Evolutionary conservation across 2,113 vertebrate genomes (phyloP).

Genomic region (Melanerpes formicivorus): DNA sequence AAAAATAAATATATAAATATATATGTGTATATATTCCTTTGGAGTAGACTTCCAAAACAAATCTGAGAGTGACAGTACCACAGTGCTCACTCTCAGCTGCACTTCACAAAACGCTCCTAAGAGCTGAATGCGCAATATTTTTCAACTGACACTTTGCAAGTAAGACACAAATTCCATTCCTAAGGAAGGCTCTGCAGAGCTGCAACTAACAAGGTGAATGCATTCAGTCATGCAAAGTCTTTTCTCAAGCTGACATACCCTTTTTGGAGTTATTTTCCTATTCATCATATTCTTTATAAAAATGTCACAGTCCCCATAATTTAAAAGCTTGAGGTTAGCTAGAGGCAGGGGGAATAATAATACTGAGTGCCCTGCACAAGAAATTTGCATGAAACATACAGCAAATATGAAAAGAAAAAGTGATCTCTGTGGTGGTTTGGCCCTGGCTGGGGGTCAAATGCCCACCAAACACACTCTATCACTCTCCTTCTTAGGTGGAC

Average conservation of each 20-base stretch:
- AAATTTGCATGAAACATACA: neutral
- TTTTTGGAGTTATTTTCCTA: neutral
- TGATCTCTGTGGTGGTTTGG: neutral
- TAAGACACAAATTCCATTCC: neutral
- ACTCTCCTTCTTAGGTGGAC: too few species aligned
- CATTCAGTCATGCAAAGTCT: neutral
- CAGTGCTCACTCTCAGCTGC: neutral
- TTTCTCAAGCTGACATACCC: neutral
- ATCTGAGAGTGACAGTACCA: neutral
- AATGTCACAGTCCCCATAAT: neutral
- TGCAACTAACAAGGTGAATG: neutral
- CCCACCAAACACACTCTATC: too few species aligned
- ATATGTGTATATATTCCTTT: neutral
- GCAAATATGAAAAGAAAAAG: neutral
- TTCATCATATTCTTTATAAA: neutral
- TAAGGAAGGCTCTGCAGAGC: neutral
- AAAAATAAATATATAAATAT: neutral
- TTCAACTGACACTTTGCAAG: neutral
- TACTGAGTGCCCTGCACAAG: neutral
- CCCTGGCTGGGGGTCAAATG: too few species aligned
- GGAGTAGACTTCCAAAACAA: neutral
- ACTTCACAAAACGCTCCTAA: neutral
- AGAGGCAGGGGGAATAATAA: neutral
- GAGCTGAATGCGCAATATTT: neutral
- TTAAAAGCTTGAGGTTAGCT: neutral